These are phyloP conservation scores for Myzus persicae DNA, from an alignment of 1,140 invertebrate species.

Conservation along the genomic window DNA sequence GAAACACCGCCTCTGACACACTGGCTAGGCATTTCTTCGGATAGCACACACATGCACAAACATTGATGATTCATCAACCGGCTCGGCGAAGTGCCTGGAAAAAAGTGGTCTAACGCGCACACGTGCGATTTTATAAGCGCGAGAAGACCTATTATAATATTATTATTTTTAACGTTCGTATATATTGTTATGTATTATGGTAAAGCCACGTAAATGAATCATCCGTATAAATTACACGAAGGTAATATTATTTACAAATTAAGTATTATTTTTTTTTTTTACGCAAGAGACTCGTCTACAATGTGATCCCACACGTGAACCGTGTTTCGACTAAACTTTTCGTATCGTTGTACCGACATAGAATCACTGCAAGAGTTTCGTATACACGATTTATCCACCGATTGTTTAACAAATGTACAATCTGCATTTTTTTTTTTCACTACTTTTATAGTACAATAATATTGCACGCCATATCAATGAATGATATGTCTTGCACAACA, in stretches of 20 bases:
- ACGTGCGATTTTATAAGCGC: not conserved
- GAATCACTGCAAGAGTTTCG: no score
- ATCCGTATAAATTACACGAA: conserved; percentile 7
- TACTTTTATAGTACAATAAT: no score
- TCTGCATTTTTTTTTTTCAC: no score
- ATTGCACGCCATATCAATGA: no score
- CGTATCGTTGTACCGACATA: not conserved
- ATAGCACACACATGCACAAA: not conserved
- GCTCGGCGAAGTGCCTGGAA: not conserved
- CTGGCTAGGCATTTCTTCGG: conserved; percentile 44
- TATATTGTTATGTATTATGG: not conserved
- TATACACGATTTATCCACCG: no score
- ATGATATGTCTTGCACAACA: no score
- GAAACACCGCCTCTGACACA: conserved; percentile 49
- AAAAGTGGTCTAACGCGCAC: not conserved
- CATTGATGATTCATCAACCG: conserved; percentile 31
- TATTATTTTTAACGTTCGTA: not conserved
- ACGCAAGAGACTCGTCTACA: not conserved
- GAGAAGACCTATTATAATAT: conserved; percentile 12
- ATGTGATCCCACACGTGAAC: not conserved
- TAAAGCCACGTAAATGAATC: not conserved
- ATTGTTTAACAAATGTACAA: no score
- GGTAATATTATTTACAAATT: not conserved
- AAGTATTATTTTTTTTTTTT: not conserved
- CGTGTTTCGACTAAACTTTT: not conserved